Percentiles rank a stretch among this genome's conserved stretches.
phyloP scores from a whole-genome alignment of 2,113 vertebrate species.

The Rhabdomys dilectus region DNA sequence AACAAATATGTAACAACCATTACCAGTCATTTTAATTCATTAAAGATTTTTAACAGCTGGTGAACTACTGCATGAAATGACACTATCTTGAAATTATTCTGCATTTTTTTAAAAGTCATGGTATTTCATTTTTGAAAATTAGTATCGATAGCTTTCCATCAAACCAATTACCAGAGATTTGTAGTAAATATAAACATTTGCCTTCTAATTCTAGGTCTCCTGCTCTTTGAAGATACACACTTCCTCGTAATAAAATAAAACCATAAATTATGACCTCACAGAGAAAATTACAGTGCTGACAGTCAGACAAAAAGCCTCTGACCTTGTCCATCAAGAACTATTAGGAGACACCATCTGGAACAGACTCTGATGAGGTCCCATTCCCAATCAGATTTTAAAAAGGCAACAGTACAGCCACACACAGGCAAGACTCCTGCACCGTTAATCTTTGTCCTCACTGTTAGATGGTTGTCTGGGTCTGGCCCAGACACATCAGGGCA shows the following conservation, averaged over 20 bases:
- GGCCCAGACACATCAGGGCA: constrained; percentile 15
- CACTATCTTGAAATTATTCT: background rate
- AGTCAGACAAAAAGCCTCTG: background rate
- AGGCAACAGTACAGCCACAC: background rate
- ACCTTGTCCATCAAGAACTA: constrained; percentile 46
- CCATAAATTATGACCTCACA: background rate
- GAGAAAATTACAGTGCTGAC: constrained; percentile 24
- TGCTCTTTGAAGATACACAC: background rate
- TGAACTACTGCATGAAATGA: background rate
- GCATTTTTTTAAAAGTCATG: background rate
- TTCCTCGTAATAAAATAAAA: constrained; percentile 56
- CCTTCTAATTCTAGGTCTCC: background rate
- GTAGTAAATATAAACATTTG: constrained; percentile 30
- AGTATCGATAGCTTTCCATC: background rate
- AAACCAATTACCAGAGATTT: background rate
- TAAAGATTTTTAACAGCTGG: constrained; percentile 14
- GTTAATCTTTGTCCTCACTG: constrained; percentile 34
- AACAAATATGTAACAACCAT: constrained; percentile 22
- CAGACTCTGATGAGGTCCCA: constrained; percentile 35
- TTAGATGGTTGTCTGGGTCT: constrained; percentile 43
- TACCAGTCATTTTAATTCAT: background rate
- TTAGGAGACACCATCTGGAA: constrained; percentile 53
- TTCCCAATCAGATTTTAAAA: constrained; percentile 33
- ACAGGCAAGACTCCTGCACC: background rate
- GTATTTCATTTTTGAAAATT: constrained; percentile 26